Base-by-base conservation (phyloP, 2,113 vertebrate species). In the Indicator indicator region DNA sequence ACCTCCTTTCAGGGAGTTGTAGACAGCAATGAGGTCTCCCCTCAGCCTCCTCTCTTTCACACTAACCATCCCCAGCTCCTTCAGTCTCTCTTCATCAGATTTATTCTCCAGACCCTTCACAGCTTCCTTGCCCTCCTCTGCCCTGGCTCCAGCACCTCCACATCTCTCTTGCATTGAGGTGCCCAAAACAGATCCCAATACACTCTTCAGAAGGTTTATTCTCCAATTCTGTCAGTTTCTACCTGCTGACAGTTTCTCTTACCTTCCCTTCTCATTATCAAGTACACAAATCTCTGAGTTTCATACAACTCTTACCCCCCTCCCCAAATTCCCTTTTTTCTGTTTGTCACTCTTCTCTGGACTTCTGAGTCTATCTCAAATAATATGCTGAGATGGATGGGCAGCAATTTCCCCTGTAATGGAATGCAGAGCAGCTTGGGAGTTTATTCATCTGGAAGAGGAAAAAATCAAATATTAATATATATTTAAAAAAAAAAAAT, bases 391-490 rank as follows among this genome's bases (percentile, higher is more conserved):
- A 96, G 82, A 91, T 83, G 71, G 91, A 96, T 92, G 72, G 60
- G 42, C 65, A 95, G 86, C 55, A 75, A 10, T 95, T 96, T 97
- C 63, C 72, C 89, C 91, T 88, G 52, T 68, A 88, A 95, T 75
- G 75, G 91, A 92, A 91, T 96, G 62, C 88, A 94, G 27, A 90
- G 86, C 89, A 89, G 55, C 33, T 82, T 64, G 76, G 38, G 71
- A 86, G 48, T 94, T 90, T 70, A 85, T 95, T 95, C 88, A 88
- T 88, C 71, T 86, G 33, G 78, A 89, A 88, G 58, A 85, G 12
- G 89, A 36, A 15, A 94, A 83, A 83, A 36, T 72, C 42, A 44
- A 44, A 44, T 44, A 16, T 7, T 44, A 36, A 36, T 36, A 36
- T 36, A 8, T 36, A 36, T 36, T 36, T n/a, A n/a, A n/a, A n/a